Evolutionary conservation across 64 coral and sea anemone species (phyloP).

Genomic region (Stylophora pistillata): DNA sequence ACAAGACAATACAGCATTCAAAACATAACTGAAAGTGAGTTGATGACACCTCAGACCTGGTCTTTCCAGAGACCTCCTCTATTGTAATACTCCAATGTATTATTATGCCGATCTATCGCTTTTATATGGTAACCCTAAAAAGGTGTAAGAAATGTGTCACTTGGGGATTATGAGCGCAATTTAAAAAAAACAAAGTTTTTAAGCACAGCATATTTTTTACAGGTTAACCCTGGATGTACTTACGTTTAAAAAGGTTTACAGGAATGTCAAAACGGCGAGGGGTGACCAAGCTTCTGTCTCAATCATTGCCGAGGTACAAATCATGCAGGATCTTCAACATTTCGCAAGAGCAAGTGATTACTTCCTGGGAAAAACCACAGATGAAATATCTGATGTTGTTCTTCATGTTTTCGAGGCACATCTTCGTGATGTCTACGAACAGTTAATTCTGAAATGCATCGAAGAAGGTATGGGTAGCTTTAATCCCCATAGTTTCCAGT

Average conservation of each 20-base stretch:
- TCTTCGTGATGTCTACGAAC: background rate
- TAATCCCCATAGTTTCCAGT: background rate
- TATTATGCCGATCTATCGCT: no score
- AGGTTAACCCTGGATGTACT: conserved; percentile 38
- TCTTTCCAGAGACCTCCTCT: no score
- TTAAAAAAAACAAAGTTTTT: no score
- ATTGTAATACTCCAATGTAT: no score
- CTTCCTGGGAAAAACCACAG: conserved; percentile 21
- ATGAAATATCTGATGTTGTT: conserved; percentile 21
- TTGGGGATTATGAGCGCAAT: no score
- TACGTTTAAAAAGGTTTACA: conserved; percentile 22
- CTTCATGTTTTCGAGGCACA: conserved; percentile 30
- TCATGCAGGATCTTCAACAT: conserved; percentile 44
- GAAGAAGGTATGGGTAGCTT: conserved; percentile 1
- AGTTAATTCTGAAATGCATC: background rate
- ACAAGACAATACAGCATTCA: no score
- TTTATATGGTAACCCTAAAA: no score
- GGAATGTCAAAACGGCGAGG: conserved; percentile 20
- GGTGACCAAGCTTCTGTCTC: conserved; percentile 12
- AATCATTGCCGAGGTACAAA: conserved; percentile 10
- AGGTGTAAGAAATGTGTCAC: no score
- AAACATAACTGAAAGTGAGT: no score
- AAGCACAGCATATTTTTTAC: background rate
- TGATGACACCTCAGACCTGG: no score
- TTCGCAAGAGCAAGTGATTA: conserved; percentile 35